Evolutionary conservation across 2,797 vertebrate genomes (phyloP).

Genomic region (Cynopterus sphinx): DNA sequence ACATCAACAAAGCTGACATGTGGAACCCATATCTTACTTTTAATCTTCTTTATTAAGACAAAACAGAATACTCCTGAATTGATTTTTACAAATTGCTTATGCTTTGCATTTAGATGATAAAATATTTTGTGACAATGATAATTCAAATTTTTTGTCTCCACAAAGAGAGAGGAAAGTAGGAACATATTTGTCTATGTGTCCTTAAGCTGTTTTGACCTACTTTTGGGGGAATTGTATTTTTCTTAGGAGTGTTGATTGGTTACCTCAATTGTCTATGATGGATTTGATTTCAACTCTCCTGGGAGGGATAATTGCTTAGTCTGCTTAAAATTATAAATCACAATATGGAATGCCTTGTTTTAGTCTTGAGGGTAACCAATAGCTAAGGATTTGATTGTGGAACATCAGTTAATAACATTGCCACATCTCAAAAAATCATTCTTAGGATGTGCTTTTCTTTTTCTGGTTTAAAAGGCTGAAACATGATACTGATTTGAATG

Average conservation of each 20-base stretch:
- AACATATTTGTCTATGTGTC: background rate
- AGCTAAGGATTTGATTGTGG: slow-evolving; percentile 44
- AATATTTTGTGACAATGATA: slow-evolving; percentile 30
- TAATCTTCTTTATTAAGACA: slow-evolving; percentile 53
- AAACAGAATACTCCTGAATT: background rate
- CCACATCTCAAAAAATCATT: background rate
- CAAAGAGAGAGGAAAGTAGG: background rate
- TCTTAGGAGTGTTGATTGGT: slow-evolving; percentile 49
- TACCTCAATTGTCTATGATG: slow-evolving; percentile 65
- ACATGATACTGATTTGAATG: background rate
- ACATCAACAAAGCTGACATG: slow-evolving; percentile 2
- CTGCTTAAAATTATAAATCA: slow-evolving; percentile 63
- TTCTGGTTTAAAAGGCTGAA: background rate
- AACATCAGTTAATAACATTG: background rate
- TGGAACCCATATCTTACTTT: background rate
- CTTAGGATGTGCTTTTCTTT: background rate
- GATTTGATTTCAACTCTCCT: slow-evolving; percentile 51
- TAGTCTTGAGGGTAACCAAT: background rate
- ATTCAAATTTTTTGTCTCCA: slow-evolving; percentile 51
- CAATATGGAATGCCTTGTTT: background rate
- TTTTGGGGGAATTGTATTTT: slow-evolving; percentile 43
- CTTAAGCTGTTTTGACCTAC: slow-evolving; percentile 32
- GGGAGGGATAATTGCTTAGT: background rate
- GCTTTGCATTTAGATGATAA: slow-evolving; percentile 26
- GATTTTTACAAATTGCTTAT: slow-evolving; percentile 44